Base-by-base conservation (phyloP, 2,888 invertebrate species). In the Amphipyra tragopoginis region DNA sequence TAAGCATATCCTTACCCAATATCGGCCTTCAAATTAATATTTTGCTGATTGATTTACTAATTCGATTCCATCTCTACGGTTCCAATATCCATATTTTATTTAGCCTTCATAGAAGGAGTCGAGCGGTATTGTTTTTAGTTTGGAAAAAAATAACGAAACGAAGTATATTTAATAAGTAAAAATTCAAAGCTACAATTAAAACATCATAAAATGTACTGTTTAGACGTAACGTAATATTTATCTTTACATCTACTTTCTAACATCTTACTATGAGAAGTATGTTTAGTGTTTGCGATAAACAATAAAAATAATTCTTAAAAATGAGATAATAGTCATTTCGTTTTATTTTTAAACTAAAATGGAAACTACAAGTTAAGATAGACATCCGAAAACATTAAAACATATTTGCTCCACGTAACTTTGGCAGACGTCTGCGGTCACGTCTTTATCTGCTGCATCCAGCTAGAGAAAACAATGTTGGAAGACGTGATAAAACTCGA, bases 361-460 rank as follows among this genome's bases (percentile, higher is more conserved):
- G 15, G 40, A 67, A 68, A 50, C 33, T 10, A 14, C 29, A 40
- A 51, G 48, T 57, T 42, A 38, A 54, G n/a, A 51, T 34, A 36
- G 38, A 42, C 33, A 44, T 40, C 29, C 6, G 21, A 60, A 15
- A 59, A 59, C 53, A 49, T 51, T 61, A 9, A 44, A 72, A 48
- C 21, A 40, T 62, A 72, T 79, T 78, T 79, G 67, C 60, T 65
- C 49, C 39, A 42, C 44, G 66, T 65, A 68, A 70, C 71, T 77
- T 80, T 80, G 75, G 76, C 77, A 82, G 61, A 65, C 65, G n/a
- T 71, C 61, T 56, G 59, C 52, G 49, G 75, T 80, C 81, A 82
- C 82, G 79, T 81, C 47, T 70, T 77, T 67, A 78, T 77, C 78
- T 79, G 60, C 69, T 62, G 59, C 70, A 72, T 65, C 59, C 57